Conservation (phyloP, 2,888 invertebrate genomes). For the Fragum sueziense region DNA sequence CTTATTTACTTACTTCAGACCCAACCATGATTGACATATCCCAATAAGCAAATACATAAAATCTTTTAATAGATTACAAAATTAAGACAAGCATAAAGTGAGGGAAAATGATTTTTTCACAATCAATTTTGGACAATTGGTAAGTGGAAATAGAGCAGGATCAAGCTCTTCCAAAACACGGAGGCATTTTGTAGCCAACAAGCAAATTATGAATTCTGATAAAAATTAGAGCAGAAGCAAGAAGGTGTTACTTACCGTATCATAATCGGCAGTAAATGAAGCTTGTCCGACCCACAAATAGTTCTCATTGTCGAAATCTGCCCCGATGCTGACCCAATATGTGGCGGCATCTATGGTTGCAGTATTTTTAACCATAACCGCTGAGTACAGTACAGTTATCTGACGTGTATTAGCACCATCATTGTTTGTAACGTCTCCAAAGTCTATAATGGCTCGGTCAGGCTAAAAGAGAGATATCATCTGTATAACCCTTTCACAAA, state of each 20-base stretch:
- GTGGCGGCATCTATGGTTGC: conserved; percentile 50
- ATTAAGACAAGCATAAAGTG: no score
- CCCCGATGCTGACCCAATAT: conserved; percentile 81
- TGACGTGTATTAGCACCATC: conserved; percentile 44
- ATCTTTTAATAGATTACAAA: no score
- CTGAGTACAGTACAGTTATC: conserved; percentile 75
- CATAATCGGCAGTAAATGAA: conserved; percentile 62
- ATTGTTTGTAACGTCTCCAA: conserved; percentile 73
- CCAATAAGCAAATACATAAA: no score
- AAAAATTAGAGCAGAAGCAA: no score
- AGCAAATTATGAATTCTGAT: no score
- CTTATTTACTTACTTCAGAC: no score
- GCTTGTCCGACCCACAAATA: conserved; percentile 81
- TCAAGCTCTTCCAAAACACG: no score
- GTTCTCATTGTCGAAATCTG: conserved; percentile 76
- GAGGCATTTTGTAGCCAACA: no score
- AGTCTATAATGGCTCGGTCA: conserved; percentile 70
- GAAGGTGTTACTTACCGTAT: conserved; percentile 57
- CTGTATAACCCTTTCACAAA: neutral
- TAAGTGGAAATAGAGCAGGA: no score
- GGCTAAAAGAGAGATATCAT: neutral
- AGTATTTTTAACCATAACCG: conserved; percentile 71
- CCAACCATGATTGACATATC: no score
- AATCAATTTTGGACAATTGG: no score
- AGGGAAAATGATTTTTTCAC: no score